Evolutionary conservation across 1,140 invertebrate species (phyloP), one percentile per base, ranked within the genome.

Genomic region (Musca vetustissima): DNA sequence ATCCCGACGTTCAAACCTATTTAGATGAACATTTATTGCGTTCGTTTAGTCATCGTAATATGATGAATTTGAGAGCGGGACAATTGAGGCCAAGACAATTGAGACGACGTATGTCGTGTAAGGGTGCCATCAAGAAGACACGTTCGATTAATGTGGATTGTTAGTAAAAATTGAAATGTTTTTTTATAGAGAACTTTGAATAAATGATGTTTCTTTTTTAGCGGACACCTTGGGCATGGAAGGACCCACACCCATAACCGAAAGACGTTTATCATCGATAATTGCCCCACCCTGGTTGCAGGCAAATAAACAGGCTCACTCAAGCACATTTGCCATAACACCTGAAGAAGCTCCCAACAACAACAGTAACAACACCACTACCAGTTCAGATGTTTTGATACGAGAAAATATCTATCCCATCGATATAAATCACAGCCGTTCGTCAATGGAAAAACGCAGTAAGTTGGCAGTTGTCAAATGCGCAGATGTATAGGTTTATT

Each of bases 41-140:
- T 72, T 89, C 91, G 36, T 89, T 95, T 64, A 89, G 89, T 22
- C 87, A 89, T 74, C 91, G 90, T 74, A 86, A 87, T 21, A 89
- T 87, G 69, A 85, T 93, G 69, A 83, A 92, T 21, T 75, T 85
- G n/a, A 85, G 86, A 55, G 87, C 85, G 17, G 82, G 84, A 0
- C 84, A 83, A n/a, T 70, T 83, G 3, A 75, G 83, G 36, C 83
- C 85, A n/a, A 84, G 86, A 66, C 85, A 85, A 68, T 72, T 92
- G 6, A 86, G 88, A 49, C 85, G 91, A 17, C 88, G 87, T 80
- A 92, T 94, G 89, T 94, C 92, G 2, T 91, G 93, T 4, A 90
- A 90, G 74, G 93, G 93, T 66, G 92, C 92, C 14, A 93, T 95
- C 68, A 93, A 92, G 83, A 93, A 94, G 78, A 94, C 93, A 0